Conservation (phyloP, 2,797 vertebrate genomes). For the Jordanella pulchra region DNA sequence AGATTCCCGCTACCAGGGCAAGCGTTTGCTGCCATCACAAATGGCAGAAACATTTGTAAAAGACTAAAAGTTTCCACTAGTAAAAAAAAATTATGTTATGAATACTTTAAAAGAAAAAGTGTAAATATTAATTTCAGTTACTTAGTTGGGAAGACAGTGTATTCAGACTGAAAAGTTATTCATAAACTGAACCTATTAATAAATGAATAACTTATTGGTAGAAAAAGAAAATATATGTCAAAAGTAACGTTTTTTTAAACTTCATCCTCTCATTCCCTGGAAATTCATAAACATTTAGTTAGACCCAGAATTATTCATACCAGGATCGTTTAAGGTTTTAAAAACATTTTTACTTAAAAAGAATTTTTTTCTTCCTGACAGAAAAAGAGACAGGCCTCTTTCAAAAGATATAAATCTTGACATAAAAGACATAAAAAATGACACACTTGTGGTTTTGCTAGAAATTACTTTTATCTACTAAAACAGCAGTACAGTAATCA, state of each 20-base stretch:
- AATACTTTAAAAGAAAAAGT: conserved; percentile 7
- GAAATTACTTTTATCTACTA: not conserved
- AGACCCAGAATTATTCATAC: not conserved
- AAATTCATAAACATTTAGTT: not conserved
- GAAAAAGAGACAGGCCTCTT: not conserved
- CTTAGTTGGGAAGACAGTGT: conserved; percentile 15
- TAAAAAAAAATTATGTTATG: conserved; percentile 27
- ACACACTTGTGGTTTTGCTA: not conserved
- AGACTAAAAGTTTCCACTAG: conserved; percentile 46
- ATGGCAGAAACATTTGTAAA: conserved; percentile 47
- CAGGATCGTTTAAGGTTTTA: not conserved
- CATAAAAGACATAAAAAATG: too few relatives aligned
- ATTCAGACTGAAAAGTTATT: conserved; percentile 31
- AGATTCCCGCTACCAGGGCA: conserved; percentile 34
- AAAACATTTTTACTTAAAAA: not conserved
- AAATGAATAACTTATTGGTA: not conserved
- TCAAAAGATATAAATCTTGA: not conserved
- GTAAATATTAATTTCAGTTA: conserved; percentile 47
- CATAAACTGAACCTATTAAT: not conserved
- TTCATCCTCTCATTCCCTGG: not conserved
- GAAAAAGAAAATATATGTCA: not conserved
- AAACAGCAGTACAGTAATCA: not conserved
- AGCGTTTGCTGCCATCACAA: conserved; percentile 44
- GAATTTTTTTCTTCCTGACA: not conserved
- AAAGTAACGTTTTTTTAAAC: not conserved